A percentile compares a stretch with the other conserved stretches of the same genome.
Evolutionary conservation across 2,888 invertebrate species (phyloP).

Genomic region (Agrotis ipsilon): DNA sequence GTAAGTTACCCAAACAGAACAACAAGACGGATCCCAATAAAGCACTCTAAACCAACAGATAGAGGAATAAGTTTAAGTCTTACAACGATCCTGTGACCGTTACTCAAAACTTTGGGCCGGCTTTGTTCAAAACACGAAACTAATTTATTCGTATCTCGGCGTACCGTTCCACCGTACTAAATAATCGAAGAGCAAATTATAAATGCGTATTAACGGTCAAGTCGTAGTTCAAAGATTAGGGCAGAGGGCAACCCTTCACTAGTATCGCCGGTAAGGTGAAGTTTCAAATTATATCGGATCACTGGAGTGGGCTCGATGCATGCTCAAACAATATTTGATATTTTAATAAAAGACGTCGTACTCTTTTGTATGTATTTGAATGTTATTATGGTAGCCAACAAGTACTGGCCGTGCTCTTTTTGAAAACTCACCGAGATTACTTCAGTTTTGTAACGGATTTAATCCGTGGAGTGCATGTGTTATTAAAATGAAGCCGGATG

Average conservation of each 20-base stretch:
- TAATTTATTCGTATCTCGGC: constrained; percentile 90
- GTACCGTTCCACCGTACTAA: constrained; percentile 85
- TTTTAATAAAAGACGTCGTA: constrained; percentile 80
- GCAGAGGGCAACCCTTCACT: constrained; percentile 88
- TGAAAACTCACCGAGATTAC: constrained; percentile 53
- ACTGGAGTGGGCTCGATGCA: constrained; percentile 78
- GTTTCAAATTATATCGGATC: constrained; percentile 86
- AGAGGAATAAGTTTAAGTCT: constrained; percentile 83
- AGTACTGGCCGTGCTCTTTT: constrained; percentile 49
- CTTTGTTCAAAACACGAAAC: constrained; percentile 90
- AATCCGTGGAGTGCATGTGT: constrained; percentile 28
- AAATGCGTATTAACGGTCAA: constrained; percentile 91
- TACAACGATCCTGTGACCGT: constrained; percentile 88
- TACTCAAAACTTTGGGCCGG: constrained; percentile 87
- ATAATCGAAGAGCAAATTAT: constrained; percentile 91
- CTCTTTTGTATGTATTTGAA: constrained; percentile 67
- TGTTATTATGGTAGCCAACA: constrained; percentile 56
- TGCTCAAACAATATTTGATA: constrained; percentile 80
- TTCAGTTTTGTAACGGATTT: constrained; percentile 54
- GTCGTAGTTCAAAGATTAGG: constrained; percentile 91
- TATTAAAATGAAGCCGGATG: constrained; percentile 17
- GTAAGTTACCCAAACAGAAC: constrained; percentile 75
- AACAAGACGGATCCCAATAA: constrained; percentile 80
- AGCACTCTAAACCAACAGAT: constrained; percentile 77
- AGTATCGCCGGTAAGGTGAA: constrained; percentile 81